Evolutionary conservation across 2,113 vertebrate species (phyloP), one percentile per base, ranked within the genome.

Genomic region (Mormoops blainvillei): DNA sequence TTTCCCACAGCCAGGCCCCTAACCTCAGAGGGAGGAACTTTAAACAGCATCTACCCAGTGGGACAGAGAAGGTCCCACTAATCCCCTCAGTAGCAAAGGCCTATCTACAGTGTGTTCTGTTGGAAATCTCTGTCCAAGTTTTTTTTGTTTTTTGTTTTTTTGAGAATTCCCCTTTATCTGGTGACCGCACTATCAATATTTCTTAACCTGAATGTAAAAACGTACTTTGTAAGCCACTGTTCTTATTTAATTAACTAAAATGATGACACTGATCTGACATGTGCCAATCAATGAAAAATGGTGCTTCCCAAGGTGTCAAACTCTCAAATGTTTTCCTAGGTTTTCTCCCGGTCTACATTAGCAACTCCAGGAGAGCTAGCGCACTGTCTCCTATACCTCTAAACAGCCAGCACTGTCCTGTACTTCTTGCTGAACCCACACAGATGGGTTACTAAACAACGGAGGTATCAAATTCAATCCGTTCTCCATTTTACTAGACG

Each of bases 151-250:
- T 31, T 52, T 22, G 9, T 70, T 24, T 61, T 78, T 45, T 43
- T 11, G 6, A 87, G 33, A 87, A 70, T 70, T 31, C 5, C 15
- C 33, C 52, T 85, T 70, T 45, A 84, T 43, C 58, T 63, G 41
- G 8, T 76, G 7, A 81, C 41, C 54, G 16, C 33, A 45, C 31
- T 67, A 65, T 50, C 15, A 43, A 87, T 45, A 54, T 36, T 73
- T 96, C 88, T 77, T 61, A 78, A 87, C 52, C n/a, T 93, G 56
- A 74, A 52, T 76, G 56, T 68, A 76, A 87, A 89, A 87, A 92
- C 45, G 48, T 45, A 68, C 41, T 20, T 58, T 12, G 41, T 71
- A 91, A 50, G 13, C 19, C 81, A 58, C 24, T 65, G 43, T 81
- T 85, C 67, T 54, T 86, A 85, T 45, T 52, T 74, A 81, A 84